Evolutionary conservation across 92 coral and sea anemone species (phyloP), one percentile per base, ranked within the genome.

Genomic region (Epizoanthus rinbou): DNA sequence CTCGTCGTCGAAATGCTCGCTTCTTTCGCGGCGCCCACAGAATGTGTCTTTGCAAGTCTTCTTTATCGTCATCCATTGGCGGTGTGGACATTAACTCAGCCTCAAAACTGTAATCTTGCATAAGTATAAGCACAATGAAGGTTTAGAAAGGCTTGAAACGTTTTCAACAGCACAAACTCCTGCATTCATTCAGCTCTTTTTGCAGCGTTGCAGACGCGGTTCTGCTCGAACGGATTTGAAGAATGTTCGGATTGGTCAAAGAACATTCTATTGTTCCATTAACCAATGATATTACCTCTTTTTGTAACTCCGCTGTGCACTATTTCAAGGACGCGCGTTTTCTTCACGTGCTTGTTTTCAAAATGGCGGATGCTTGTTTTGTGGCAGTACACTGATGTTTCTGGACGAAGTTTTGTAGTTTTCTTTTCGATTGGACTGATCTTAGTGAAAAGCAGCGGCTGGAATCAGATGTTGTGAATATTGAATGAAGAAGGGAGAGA

Each of bases 11-110:
- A 78, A 43, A 75, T 52, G 64, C 70, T 78, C 82, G 57, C 72
- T 62, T 78, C 71, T 78, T 78, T 43, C 82, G 82, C 47, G 82
- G 82, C 22, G 82, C 82, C 82, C 82, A 78, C 71, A 78, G 35
- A 78, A 78, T 78, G 57, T 78, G 57, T 21, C 52, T 78, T 60
- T 37, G 70, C 6, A 78, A 43, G 41, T 78, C 82, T 63, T 78
- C 82, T 78, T 78, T 78, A 59, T 23, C 82, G 25, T 78, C 82
- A 21, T 21, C 41, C 24, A 39, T 37, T 39, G 35, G 57, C 23
- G 16, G 41, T 6, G 72, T 37, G 43, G 43, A 37, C 43, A 37
- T 11, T 35, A 63, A 21, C 82, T 62, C 56, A 22, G 23, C 56
- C 45, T 69, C 21, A 23, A 57, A 62, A 28, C 33, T 63, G 24